Conservation (phyloP, 2,113 vertebrate genomes). For the Chloropsis cyanopogon region DNA sequence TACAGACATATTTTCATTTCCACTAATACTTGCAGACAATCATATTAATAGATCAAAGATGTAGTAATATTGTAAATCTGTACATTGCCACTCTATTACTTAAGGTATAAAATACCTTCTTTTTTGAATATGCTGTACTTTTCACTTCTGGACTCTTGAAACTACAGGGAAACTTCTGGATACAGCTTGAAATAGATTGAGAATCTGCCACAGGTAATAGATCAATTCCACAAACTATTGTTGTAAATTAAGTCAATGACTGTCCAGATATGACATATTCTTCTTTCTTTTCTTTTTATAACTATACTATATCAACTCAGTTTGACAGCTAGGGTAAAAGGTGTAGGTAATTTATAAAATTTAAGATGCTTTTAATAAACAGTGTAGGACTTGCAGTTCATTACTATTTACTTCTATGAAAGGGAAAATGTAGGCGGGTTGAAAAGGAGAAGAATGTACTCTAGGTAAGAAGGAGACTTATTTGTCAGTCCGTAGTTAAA, state of each 20-base stretch:
- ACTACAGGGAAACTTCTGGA: neutral
- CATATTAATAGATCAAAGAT: neutral
- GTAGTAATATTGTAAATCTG: neutral
- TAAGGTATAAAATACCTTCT: neutral
- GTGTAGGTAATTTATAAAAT: slow-evolving; percentile 15
- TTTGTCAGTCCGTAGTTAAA: neutral
- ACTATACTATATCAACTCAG: neutral
- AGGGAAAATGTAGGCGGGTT: neutral
- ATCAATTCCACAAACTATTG: neutral
- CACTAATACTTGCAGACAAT: neutral
- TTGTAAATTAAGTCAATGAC: neutral
- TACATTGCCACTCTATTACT: neutral
- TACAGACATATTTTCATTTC: slow-evolving; percentile 24
- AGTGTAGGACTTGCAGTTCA: neutral
- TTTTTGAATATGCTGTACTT: neutral
- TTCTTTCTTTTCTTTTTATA: neutral
- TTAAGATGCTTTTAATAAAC: slow-evolving; percentile 7
- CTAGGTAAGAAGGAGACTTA: neutral
- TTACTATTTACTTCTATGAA: neutral
- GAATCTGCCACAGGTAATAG: neutral
- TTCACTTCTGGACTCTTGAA: neutral
- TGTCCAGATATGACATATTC: neutral
- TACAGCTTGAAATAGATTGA: neutral
- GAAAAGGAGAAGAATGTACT: neutral
- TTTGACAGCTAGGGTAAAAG: slow-evolving; percentile 22